These are phyloP conservation scores for Diachasmimorpha longicaudata DNA, from an alignment of 1,140 invertebrate species.

Conservation along the genomic window DNA sequence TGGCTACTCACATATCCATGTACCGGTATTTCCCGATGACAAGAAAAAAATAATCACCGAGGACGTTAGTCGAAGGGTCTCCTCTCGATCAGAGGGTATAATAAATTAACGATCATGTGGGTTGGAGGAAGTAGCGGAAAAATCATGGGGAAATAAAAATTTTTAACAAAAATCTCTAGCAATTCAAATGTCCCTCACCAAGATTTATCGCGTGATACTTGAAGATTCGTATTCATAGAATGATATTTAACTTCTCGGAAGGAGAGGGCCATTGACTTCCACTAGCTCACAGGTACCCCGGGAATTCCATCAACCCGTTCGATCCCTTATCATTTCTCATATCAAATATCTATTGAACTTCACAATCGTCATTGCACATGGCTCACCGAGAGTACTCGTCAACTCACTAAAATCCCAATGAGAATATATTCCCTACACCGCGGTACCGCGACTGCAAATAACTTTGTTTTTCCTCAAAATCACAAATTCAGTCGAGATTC, in stretches of 20 bases:
- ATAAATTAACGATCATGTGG: constrained; percentile 2
- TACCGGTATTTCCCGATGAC: neutral
- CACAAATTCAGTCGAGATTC: neutral
- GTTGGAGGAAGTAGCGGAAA: neutral
- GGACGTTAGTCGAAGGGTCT: neutral
- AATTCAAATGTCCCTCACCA: neutral
- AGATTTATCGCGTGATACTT: neutral
- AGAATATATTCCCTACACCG: neutral
- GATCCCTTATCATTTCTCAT: neutral
- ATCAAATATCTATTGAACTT: neutral
- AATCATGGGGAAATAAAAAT: neutral
- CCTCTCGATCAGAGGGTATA: neutral
- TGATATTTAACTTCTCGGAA: neutral
- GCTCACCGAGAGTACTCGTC: neutral
- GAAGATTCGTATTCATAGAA: neutral
- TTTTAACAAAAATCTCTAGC: neutral
- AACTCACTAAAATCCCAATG: neutral
- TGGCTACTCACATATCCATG: neutral
- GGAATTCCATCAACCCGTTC: neutral
- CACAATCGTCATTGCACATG: neutral
- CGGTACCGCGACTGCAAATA: neutral
- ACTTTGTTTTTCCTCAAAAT: neutral
- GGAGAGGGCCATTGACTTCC: neutral
- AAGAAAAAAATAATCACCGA: neutral
- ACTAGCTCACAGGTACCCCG: neutral